Evolutionary conservation across 2,888 invertebrate genomes (phyloP).

Genomic region (Xestia sexstrigata): DNA sequence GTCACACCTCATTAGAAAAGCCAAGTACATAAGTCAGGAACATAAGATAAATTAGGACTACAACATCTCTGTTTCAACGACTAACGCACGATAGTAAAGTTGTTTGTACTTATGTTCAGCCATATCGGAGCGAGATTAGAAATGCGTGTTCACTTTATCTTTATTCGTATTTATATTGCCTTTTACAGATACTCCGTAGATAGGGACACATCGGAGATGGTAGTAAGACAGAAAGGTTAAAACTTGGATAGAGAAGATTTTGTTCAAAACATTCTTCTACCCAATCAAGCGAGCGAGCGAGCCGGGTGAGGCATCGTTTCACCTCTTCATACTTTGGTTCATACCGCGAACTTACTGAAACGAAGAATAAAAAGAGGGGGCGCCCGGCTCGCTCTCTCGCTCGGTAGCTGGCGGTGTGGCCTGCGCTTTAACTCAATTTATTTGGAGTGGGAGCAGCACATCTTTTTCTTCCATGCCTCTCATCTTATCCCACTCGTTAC

Average conservation of each 20-base stretch:
- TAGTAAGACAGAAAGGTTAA: slow-evolving; percentile 34
- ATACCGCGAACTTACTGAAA: too few relatives aligned
- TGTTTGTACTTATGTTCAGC: slow-evolving; percentile 49
- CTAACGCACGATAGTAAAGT: slow-evolving; percentile 42
- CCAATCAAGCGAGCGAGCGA: too few relatives aligned
- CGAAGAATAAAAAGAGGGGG: too few relatives aligned
- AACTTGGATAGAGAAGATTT: slow-evolving; percentile 10
- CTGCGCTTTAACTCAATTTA: too few relatives aligned
- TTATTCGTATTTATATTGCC: slow-evolving; percentile 60
- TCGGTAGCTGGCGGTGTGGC: too few relatives aligned
- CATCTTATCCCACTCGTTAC: neutral
- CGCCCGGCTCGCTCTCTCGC: too few relatives aligned
- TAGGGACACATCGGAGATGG: slow-evolving; percentile 42
- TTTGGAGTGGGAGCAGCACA: neutral
- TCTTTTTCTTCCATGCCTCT: neutral
- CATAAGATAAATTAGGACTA: slow-evolving; percentile 51
- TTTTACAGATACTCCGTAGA: slow-evolving; percentile 59
- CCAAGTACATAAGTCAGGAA: slow-evolving; percentile 45
- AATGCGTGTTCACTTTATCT: slow-evolving; percentile 61
- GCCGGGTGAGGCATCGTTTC: too few relatives aligned
- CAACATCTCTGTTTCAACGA: slow-evolving; percentile 58
- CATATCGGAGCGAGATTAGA: slow-evolving; percentile 62
- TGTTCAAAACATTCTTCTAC: neutral
- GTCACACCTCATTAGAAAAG: slow-evolving; percentile 68
- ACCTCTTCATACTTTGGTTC: too few relatives aligned